These are phyloP conservation scores for Apteryx mantelli DNA, from an alignment of 2,113 vertebrate genomes.

Conservation along the genomic window DNA sequence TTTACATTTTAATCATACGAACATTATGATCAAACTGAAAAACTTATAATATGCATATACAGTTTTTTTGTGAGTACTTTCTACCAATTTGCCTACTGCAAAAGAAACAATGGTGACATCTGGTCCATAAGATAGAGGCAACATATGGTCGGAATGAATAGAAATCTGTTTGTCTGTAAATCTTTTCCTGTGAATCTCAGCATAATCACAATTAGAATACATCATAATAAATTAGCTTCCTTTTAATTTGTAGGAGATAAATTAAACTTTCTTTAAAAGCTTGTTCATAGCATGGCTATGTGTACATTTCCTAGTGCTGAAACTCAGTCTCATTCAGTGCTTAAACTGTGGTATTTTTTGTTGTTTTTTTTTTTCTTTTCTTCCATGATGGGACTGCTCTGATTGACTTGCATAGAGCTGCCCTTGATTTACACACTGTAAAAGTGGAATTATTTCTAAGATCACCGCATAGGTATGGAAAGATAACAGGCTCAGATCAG, in stretches of 20 bases:
- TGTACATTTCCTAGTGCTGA: not conserved
- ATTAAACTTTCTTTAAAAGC: not conserved
- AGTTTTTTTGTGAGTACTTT: not conserved
- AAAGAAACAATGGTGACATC: not conserved
- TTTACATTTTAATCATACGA: not conserved
- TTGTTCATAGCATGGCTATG: not conserved
- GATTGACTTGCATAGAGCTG: not conserved
- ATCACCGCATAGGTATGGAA: not conserved
- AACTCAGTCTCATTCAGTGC: not conserved
- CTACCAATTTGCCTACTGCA: not conserved
- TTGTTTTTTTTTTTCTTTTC: not conserved
- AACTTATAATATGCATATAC: fast-evolving
- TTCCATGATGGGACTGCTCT: not conserved
- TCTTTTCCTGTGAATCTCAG: not conserved
- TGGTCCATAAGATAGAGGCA: not conserved
- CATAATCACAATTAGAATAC: not conserved
- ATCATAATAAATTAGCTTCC: not conserved
- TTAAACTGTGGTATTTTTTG: not conserved
- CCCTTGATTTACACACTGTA: not conserved
- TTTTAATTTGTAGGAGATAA: not conserved
- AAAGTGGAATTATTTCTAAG: not conserved
- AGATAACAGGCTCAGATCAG: not conserved
- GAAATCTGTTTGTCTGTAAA: not conserved
- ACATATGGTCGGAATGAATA: not conserved
- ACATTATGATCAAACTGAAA: not conserved